phyloP scores from a whole-genome alignment of 37 sponge, comb jelly and placozoan genomes.

The Mnemiopsis leidyi region DNA sequence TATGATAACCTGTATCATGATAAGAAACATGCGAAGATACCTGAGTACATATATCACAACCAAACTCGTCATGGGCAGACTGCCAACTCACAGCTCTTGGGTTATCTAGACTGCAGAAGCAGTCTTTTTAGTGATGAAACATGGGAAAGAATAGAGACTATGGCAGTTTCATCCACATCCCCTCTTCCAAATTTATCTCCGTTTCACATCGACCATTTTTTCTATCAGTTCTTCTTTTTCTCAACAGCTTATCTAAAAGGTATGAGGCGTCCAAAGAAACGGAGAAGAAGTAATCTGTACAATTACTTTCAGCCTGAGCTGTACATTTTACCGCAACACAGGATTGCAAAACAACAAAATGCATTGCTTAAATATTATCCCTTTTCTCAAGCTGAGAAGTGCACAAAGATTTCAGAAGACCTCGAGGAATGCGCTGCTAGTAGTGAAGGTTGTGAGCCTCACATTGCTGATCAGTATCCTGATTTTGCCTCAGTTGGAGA shows the following conservation, averaged over 20 bases:
- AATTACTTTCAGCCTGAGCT: slow-evolving; percentile 38
- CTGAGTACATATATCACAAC: slow-evolving; percentile 25
- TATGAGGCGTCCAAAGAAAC: neutral
- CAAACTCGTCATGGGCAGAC: neutral
- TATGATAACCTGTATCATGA: neutral
- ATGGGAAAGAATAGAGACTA: neutral
- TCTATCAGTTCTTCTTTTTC: slow-evolving; percentile 10
- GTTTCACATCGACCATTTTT: slow-evolving; percentile 9
- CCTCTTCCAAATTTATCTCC: neutral
- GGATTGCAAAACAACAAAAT: neutral
- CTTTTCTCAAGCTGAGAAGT: neutral
- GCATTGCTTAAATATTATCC: neutral
- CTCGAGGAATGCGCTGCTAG: neutral
- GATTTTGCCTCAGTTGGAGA: neutral
- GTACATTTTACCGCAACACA: slow-evolving; percentile 19
- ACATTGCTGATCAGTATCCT: neutral
- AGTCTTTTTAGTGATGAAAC: neutral
- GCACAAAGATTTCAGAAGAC: neutral
- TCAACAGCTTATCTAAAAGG: neutral
- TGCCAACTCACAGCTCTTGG: slow-evolving; percentile 23
- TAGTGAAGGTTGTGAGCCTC: neutral
- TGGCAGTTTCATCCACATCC: neutral
- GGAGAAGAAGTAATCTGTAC: neutral
- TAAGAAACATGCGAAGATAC: neutral
- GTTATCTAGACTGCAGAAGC: neutral